Evolutionary conservation across 2,888 invertebrate species (phyloP).

Genomic region (Coleophora deauratella): DNA sequence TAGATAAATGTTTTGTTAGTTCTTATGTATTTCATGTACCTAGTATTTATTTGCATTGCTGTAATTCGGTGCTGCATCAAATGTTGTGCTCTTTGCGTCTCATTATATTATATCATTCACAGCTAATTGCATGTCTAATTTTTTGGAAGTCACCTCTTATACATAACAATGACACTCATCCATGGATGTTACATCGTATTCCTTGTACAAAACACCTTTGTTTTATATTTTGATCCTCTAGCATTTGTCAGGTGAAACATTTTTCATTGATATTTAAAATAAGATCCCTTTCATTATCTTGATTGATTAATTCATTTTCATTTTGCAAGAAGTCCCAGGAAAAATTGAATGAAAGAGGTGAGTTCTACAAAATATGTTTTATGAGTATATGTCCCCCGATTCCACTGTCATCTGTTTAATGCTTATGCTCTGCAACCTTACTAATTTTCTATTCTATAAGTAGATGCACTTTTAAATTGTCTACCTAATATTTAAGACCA

Average conservation of each 20-base stretch:
- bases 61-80: too few species aligned
- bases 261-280: constrained; percentile 32
- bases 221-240: constrained; percentile 63
- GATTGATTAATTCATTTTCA: constrained; percentile 4
- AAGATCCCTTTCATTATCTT: too few species aligned
- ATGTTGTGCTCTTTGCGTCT: constrained; percentile 37
- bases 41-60: too few species aligned
- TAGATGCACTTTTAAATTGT: too few species aligned
- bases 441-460: too few species aligned
- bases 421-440: constrained; percentile 28
- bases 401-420: constrained; percentile 25
- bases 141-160: constrained; percentile 61
- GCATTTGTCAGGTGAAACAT: constrained; percentile 78
- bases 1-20: too few species aligned
- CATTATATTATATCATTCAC: constrained; percentile 15
- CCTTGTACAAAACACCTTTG: constrained; percentile 25
- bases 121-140: constrained; percentile 45
- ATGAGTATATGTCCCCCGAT: constrained; percentile 18
- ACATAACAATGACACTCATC: constrained; percentile 54
- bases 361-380: constrained; percentile 49
- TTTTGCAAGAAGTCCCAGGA: constrained; percentile 32
- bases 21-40: too few species aligned
- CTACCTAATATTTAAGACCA: too few species aligned
- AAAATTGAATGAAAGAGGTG: constrained; percentile 49
- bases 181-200: constrained; percentile 58